Conservation (phyloP, 2,888 invertebrate genomes). For the Sphaerophoria taeniata region DNA sequence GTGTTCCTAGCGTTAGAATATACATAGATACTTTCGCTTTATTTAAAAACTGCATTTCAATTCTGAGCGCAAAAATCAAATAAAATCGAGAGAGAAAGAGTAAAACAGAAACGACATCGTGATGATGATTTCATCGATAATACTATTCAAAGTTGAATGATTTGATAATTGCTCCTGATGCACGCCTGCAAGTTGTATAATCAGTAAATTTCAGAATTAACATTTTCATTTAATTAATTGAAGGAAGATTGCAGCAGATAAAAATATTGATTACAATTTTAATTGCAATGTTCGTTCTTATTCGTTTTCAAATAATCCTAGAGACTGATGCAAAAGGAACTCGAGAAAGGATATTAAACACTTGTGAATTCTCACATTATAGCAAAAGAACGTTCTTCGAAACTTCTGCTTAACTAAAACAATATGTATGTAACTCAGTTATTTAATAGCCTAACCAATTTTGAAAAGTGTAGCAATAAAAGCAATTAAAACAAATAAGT, state of each 20-base stretch:
- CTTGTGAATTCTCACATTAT: no score
- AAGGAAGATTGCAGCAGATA: not conserved
- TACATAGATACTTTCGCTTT: conserved; percentile 15
- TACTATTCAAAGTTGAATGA: conserved; percentile 33
- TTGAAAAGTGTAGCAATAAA: conserved; percentile 9
- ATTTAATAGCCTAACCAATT: conserved; percentile 5
- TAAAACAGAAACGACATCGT: no score
- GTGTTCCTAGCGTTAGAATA: not conserved
- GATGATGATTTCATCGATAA: conserved; percentile 18
- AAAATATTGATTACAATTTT: not conserved
- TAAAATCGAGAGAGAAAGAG: no score
- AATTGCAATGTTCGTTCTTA: not conserved
- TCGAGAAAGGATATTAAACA: no score
- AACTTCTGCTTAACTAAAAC: no score
- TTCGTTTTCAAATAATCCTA: no score
- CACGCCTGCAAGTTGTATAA: conserved; percentile 13
- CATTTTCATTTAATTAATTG: not conserved
- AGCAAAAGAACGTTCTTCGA: no score
- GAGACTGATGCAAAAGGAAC: no score
- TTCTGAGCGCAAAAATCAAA: not conserved
- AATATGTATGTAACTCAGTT: no score
- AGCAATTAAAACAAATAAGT: conserved; percentile 52
- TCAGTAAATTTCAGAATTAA: not conserved
- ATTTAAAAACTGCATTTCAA: conserved; percentile 9
- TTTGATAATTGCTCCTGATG: conserved; percentile 25